phyloP scores from a whole-genome alignment of 2,797 vertebrate species.

The Sebastes alutus region DNA sequence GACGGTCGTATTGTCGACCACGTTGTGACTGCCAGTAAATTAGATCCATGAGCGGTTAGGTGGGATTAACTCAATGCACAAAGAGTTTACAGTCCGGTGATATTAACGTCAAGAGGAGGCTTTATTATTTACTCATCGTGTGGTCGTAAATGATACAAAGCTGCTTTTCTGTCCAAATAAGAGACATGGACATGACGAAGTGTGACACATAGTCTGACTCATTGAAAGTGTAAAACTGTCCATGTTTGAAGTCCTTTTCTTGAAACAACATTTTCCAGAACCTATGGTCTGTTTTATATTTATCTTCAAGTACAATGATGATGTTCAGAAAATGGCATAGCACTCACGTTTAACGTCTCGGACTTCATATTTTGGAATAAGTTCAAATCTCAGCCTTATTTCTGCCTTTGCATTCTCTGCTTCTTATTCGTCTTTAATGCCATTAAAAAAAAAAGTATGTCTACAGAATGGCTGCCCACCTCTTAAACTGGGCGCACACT shows the following conservation, averaged over 20 bases:
- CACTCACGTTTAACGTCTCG: not conserved
- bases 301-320: not conserved
- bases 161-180: not conserved
- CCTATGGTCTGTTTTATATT: not conserved
- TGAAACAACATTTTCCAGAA: not conserved
- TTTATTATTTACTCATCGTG: conserved; percentile 12
- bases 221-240: not conserved
- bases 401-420: not conserved
- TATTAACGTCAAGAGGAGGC: not conserved
- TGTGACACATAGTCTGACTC: not conserved
- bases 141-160: not conserved
- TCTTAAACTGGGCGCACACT: too few relatives aligned
- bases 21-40: conserved; percentile 16
- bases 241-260: not conserved
- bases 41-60: conserved; percentile 10
- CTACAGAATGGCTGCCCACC: not conserved
- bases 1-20: conserved; percentile 26
- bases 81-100: not conserved
- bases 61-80: not conserved
- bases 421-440: not conserved
- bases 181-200: not conserved
- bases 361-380: not conserved
- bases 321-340: not conserved
- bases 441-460: not conserved
- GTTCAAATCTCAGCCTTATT: not conserved